Percentiles rank a stretch among this genome's conserved stretches.
Conservation (phyloP, 2,113 vertebrate genomes). For the Pontoporia blainvillei region DNA sequence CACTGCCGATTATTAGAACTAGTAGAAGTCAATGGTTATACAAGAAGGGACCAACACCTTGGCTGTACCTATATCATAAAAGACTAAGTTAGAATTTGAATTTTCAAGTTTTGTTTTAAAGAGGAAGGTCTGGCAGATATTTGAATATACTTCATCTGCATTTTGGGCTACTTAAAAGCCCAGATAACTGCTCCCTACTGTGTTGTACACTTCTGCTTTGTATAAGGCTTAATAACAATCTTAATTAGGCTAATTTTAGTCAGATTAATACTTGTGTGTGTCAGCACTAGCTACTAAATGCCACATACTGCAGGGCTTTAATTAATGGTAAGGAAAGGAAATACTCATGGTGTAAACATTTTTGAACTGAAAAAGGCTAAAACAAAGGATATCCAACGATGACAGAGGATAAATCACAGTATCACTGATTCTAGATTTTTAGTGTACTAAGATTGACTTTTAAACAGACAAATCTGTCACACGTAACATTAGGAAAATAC, state of each 20-base stretch:
- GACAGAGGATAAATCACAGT: not conserved
- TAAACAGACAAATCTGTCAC: not conserved
- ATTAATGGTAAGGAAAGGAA: constrained; percentile 76
- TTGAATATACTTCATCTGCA: constrained; percentile 66
- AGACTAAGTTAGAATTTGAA: not conserved
- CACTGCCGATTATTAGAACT: not conserved
- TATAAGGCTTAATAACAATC: constrained; percentile 79
- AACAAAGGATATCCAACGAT: not conserved
- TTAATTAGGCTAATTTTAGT: constrained; percentile 83
- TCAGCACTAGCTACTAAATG: constrained; percentile 73
- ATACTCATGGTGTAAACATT: constrained; percentile 69
- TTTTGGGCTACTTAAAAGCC: constrained; percentile 81
- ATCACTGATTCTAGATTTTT: not conserved
- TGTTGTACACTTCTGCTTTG: constrained; percentile 75
- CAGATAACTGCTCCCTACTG: constrained; percentile 81
- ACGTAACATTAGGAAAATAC: not conserved
- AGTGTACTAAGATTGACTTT: not conserved
- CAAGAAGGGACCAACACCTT: not conserved
- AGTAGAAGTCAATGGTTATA: not conserved
- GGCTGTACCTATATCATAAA: not conserved
- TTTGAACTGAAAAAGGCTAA: constrained; percentile 47
- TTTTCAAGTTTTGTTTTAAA: constrained; percentile 35
- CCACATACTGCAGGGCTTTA: constrained; percentile 68
- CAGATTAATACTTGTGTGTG: constrained; percentile 80
- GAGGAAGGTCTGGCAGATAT: constrained; percentile 3